phyloP scores from a whole-genome alignment of 2,113 vertebrate genomes.

The Crypturellus undulatus region DNA sequence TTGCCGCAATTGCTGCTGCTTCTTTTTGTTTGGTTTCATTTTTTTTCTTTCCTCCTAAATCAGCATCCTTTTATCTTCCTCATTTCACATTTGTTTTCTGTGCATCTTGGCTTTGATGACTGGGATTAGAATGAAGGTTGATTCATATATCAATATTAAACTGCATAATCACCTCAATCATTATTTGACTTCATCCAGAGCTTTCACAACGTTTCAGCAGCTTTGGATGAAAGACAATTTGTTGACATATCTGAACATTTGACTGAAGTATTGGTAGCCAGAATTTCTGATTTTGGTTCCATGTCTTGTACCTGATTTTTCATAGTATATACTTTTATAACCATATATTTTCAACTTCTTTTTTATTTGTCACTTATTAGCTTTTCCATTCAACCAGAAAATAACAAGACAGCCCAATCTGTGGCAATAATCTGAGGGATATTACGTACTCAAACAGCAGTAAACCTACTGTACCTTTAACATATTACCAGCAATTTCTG shows the following conservation, averaged over 20 bases:
- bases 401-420: background rate
- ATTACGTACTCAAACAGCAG: background rate
- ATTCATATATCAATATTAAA: slow-evolving; percentile 34
- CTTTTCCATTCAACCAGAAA: slow-evolving; percentile 1
- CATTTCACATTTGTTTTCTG: slow-evolving; percentile 69
- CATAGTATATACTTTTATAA: background rate
- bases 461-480: slow-evolving; percentile 26
- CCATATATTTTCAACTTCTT: background rate
- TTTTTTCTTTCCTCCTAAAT: slow-evolving; percentile 40
- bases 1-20: slow-evolving; percentile 29
- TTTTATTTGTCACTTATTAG: background rate
- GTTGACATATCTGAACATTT: background rate
- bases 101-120: slow-evolving; percentile 47
- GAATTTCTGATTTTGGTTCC: background rate
- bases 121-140: slow-evolving; percentile 58
- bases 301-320: background rate
- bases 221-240: slow-evolving; percentile 15
- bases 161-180: slow-evolving; percentile 39
- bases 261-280: background rate
- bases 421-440: background rate
- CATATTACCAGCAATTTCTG: slow-evolving; percentile 46
- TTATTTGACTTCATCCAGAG: slow-evolving; percentile 9
- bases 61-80: slow-evolving; percentile 73
- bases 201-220: slow-evolving; percentile 5
- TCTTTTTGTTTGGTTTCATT: background rate